Percentiles rank a stretch among this genome's conserved stretches.
Conservation (phyloP, 2,113 vertebrate genomes). For the Alaudala cheleensis region DNA sequence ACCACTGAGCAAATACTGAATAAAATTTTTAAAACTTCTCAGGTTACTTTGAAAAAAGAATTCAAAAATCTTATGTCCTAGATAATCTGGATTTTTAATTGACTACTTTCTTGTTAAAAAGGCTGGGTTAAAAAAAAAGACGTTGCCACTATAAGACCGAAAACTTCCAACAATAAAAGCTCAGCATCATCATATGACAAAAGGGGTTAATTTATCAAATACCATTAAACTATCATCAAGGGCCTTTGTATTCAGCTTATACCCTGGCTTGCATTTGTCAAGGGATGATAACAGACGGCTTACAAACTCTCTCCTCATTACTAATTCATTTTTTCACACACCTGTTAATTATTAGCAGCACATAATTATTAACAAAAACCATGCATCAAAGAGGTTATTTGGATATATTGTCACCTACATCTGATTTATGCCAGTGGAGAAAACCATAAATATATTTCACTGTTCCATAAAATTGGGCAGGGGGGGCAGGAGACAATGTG, state of each 20-base stretch:
- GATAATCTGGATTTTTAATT: background rate
- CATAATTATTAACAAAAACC: constrained; percentile 65
- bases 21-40: background rate
- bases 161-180: background rate
- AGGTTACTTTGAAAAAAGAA: background rate
- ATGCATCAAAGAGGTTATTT: constrained; percentile 62
- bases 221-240: constrained; percentile 53
- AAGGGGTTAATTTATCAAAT: constrained; percentile 59
- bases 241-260: constrained; percentile 57
- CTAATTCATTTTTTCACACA: constrained; percentile 69
- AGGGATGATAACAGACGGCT: constrained; percentile 63
- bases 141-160: background rate
- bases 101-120: background rate
- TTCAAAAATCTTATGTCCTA: background rate
- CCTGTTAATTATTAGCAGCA: constrained; percentile 70
- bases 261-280: constrained; percentile 58
- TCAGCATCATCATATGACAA: background rate
- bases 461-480: background rate
- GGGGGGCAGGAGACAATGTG: accelerated
- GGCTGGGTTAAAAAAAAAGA: background rate
- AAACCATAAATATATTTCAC: constrained; percentile 26
- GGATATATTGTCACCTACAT: constrained; percentile 59
- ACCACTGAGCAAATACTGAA: background rate
- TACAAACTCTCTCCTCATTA: constrained; percentile 68
- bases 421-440: constrained; percentile 38